Evolutionary conservation across 2,888 invertebrate genomes (phyloP).

Genomic region (Agrotis segetum): DNA sequence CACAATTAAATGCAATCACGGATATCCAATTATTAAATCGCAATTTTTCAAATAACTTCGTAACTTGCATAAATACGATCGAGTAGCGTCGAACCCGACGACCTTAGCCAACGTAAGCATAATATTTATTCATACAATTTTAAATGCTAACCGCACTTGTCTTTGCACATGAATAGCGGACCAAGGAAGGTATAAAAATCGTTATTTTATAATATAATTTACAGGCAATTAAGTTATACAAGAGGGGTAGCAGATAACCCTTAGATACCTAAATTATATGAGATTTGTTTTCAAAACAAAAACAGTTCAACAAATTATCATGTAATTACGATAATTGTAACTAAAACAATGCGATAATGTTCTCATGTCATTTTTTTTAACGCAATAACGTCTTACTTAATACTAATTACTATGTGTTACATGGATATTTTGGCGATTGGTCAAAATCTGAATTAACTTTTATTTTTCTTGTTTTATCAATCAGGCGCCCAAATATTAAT

Average conservation of each 20-base stretch:
- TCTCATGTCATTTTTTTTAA: conserved; percentile 6
- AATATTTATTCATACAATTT: conserved; percentile 10
- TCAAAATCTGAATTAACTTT: too few relatives aligned
- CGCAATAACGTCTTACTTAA: conserved; percentile 3
- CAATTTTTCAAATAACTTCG: conserved; percentile 9
- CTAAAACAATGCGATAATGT: conserved; percentile 34
- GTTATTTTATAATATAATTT: background rate
- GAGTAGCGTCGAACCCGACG: conserved; percentile 5
- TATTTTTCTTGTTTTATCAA: too few relatives aligned
- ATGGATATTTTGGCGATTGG: too few relatives aligned
- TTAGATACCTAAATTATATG: conserved; percentile 1
- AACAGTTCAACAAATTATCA: conserved; percentile 18
- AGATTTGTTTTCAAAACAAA: conserved; percentile 42
- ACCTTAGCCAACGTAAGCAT: conserved; percentile 6
- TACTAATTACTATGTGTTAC: too few relatives aligned
- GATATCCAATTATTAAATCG: conserved; percentile 1
- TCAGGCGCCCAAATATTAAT: too few relatives aligned
- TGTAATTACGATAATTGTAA: conserved; percentile 36
- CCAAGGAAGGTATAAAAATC: background rate
- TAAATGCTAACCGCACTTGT: conserved; percentile 14
- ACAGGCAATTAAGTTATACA: background rate
- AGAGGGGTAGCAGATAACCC: conserved; percentile 2
- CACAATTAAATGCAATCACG: background rate
- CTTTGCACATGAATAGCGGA: background rate
- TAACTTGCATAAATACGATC: background rate